Conservation (phyloP, 2,888 invertebrate species). For the Diogma glabrata region DNA sequence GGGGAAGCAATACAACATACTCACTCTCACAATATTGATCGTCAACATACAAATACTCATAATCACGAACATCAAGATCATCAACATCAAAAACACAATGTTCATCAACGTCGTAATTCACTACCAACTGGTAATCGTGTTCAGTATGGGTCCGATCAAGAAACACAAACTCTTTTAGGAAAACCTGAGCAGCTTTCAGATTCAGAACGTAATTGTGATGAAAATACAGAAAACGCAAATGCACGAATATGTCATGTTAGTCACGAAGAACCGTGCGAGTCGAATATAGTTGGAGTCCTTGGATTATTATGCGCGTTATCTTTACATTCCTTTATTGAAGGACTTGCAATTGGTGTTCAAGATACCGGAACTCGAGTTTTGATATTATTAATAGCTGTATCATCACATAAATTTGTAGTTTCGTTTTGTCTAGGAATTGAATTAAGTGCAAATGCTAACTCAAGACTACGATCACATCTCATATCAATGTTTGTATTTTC, state of each 20-base stretch:
- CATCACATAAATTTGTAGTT: conserved; percentile 70
- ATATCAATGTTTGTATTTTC: conserved; percentile 52
- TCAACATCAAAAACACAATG: conserved; percentile 6
- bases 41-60: conserved; percentile 4
- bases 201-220: neutral
- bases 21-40: conserved; percentile 14
- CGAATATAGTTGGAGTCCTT: conserved; percentile 48
- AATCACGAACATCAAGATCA: conserved; percentile 10
- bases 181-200: neutral
- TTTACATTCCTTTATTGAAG: conserved; percentile 68
- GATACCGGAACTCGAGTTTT: conserved; percentile 50
- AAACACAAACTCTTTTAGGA: conserved; percentile 9
- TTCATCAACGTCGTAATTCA: neutral
- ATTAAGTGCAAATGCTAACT: conserved; percentile 42
- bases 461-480: conserved; percentile 37
- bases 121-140: neutral
- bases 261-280: conserved; percentile 52
- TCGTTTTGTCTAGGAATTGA: conserved; percentile 72
- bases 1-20: conserved; percentile 34
- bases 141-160: conserved; percentile 14
- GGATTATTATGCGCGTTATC: conserved; percentile 62
- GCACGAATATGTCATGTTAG: conserved; percentile 48
- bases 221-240: conserved; percentile 24
- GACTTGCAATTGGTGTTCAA: conserved; percentile 71
- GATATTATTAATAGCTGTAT: conserved; percentile 53